Conservation (phyloP, 92 coral and sea anemone genomes). For the Pocillopora meandrina region DNA sequence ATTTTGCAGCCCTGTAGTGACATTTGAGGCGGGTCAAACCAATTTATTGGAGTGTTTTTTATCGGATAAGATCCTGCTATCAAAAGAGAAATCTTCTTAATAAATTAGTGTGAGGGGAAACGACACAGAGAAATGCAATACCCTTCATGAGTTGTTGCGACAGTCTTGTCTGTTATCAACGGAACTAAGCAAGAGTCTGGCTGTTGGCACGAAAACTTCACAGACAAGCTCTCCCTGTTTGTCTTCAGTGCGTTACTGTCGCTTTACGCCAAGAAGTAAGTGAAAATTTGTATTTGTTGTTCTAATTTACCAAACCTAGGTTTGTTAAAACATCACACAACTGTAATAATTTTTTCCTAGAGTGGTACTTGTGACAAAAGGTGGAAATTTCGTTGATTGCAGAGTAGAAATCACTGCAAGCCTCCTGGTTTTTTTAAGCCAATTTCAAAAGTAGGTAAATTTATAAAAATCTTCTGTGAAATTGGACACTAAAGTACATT, state of each 20-base stretch:
- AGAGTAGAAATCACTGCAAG: no score
- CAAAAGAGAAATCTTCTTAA: slow-evolving; percentile 16
- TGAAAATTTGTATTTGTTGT: not conserved
- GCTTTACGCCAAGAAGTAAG: not conserved
- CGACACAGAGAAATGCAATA: slow-evolving; percentile 26
- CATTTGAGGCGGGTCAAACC: slow-evolving; percentile 19
- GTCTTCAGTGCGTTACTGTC: not conserved
- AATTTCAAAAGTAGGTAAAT: no score
- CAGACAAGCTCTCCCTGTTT: not conserved
- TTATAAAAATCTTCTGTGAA: no score
- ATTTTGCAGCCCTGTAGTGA: not conserved
- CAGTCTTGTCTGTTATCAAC: not conserved
- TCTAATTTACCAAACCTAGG: not conserved
- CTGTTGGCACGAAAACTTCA: not conserved
- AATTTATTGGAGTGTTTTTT: slow-evolving; percentile 39
- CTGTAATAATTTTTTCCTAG: not conserved
- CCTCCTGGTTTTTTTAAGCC: no score
- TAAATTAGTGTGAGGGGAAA: slow-evolving; percentile 19
- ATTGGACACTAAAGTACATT: no score
- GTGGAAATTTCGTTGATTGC: no score
- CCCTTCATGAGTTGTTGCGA: slow-evolving; percentile 5
- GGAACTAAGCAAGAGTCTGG: not conserved
- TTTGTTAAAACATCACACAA: not conserved
- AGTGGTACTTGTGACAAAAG: not conserved
- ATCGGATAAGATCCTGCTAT: slow-evolving; percentile 20